phyloP scores from a whole-genome alignment of 2,113 vertebrate genomes.

The Chauna torquata region DNA sequence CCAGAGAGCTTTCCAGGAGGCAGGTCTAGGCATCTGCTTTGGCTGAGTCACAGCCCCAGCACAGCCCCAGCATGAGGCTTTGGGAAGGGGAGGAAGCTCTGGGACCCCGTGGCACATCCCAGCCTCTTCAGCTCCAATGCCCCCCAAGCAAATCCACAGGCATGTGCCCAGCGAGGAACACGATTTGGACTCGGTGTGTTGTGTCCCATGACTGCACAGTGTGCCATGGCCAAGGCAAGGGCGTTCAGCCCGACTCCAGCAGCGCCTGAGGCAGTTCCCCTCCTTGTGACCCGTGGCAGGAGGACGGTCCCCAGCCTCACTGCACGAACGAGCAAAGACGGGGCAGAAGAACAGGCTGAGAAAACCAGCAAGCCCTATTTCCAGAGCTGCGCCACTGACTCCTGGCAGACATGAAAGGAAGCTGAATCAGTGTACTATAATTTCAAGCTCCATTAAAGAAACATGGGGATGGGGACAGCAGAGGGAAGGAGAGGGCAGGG shows the following conservation, averaged over 20 bases:
- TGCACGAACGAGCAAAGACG: not conserved
- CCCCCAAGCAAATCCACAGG: not conserved
- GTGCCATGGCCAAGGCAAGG: not conserved
- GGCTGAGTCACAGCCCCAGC: not conserved
- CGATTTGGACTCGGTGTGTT: rapidly evolving
- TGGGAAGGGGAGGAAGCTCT: not conserved
- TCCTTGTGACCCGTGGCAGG: not conserved
- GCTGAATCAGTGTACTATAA: slow-evolving; percentile 15
- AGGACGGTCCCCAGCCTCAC: not conserved
- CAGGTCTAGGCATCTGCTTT: not conserved
- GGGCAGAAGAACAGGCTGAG: not conserved
- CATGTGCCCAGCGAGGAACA: not conserved
- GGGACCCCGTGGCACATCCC: not conserved
- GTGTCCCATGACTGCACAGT: not conserved
- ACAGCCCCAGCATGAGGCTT: not conserved
- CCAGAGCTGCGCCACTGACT: not conserved
- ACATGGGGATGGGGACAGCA: not conserved
- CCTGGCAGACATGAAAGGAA: not conserved
- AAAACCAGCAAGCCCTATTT: not conserved
- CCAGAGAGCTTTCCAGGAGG: not conserved
- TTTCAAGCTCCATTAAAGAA: slow-evolving; percentile 67
- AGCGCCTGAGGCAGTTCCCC: not conserved
- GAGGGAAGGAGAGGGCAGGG: slow-evolving; percentile 37
- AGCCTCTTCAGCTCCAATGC: not conserved
- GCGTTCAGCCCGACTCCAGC: not conserved